phyloP scores from a whole-genome alignment of 2,888 invertebrate genomes.

The Phorcus lineatus region DNA sequence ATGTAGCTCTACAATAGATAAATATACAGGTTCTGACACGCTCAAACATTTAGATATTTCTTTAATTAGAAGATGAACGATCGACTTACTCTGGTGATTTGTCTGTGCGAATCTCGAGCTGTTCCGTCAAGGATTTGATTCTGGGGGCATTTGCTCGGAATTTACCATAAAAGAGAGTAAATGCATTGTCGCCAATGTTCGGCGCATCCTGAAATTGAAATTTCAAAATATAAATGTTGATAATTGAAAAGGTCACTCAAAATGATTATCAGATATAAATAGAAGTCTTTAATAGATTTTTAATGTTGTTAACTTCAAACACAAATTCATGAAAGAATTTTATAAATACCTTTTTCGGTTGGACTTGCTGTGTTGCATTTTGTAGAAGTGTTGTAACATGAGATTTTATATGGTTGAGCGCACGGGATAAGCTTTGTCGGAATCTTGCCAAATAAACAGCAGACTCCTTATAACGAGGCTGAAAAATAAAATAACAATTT shows the following conservation, averaged over 20 bases:
- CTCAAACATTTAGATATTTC: too few species aligned
- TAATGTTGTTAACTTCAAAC: too few species aligned
- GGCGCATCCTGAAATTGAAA: conserved; percentile 60
- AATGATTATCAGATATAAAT: too few species aligned
- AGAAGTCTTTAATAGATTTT: too few species aligned
- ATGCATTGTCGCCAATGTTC: conserved; percentile 77
- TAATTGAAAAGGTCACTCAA: too few species aligned
- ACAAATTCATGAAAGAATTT: neutral
- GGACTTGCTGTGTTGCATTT: conserved; percentile 86
- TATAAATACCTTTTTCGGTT: conserved; percentile 70
- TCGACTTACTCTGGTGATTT: conserved; percentile 84
- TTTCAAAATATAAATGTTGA: too few species aligned
- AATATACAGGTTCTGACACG: too few species aligned
- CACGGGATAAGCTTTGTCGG: conserved; percentile 87
- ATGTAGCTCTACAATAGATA: too few species aligned
- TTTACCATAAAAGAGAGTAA: conserved; percentile 92
- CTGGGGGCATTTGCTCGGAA: conserved; percentile 94
- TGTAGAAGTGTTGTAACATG: conserved; percentile 86
- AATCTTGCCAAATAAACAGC: conserved; percentile 88
- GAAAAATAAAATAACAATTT: conserved; percentile 45
- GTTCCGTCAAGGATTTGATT: conserved; percentile 86
- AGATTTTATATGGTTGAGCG: conserved; percentile 86
- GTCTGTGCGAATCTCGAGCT: conserved; percentile 88
- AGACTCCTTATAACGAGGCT: conserved; percentile 91
- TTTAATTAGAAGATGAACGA: too few species aligned